Evolutionary conservation across 2,113 vertebrate species (phyloP), one percentile per base, ranked within the genome.

Genomic region (Lucifuga dentata): DNA sequence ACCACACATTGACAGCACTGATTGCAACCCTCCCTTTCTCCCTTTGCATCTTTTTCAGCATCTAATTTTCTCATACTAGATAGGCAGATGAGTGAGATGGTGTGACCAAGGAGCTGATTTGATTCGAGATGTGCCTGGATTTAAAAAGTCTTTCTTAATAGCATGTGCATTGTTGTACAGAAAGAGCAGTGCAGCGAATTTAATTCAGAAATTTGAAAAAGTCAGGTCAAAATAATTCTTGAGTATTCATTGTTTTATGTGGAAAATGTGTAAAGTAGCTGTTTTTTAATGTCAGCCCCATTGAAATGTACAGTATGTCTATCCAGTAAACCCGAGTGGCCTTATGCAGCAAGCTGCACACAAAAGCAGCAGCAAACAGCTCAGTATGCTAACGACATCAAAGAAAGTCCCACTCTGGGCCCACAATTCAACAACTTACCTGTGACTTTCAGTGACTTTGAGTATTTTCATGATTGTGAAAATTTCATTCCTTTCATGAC

Each of bases 101-200:
- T 3, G 26, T 29, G 60, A 76, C 68, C 69, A 69, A 64, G 52
- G 64, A 32, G 36, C 35, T 64, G 44, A 71, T 70, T 60, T 61
- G 62, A 86, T 80, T 68, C 61, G 15, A 56, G 61, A 65, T 77
- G 60, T 77, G 76, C 68, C 56, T 71, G 61, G 72, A 71, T 74
- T 74, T 53, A 33, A 67, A 67, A 29, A 17, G 56, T 12, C 36
- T 24, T 38, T n/a, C 11, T 19, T 21, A 56, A 19, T 16, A 16
- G 39, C 52, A 56, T n/a, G n/a, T n/a, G n/a, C n/a, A n/a, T n/a
- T n/a, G n/a, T n/a, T n/a, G n/a, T n/a, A n/a, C n/a, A n/a, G n/a
- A n/a, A n/a, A n/a, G n/a, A n/a, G n/a, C n/a, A n/a, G n/a, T n/a
- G n/a, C n/a, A n/a, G n/a, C n/a, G n/a, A n/a, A n/a, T n/a, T n/a